A percentile compares a stretch with the other conserved stretches of the same genome.
Evolutionary conservation across 1,140 invertebrate species (phyloP).

Genomic region (Leptopilina clavipes): DNA sequence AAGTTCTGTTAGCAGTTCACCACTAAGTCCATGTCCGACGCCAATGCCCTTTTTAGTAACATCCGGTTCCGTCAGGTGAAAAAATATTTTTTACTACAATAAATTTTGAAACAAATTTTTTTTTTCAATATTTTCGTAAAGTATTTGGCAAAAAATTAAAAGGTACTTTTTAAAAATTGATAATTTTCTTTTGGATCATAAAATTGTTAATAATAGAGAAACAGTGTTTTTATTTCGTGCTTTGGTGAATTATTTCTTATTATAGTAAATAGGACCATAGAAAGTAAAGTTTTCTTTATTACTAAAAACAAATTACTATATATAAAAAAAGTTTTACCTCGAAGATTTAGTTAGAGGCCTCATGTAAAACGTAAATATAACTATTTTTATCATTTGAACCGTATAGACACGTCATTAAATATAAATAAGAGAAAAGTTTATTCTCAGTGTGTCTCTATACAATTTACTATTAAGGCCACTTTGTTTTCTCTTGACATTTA

Average conservation of each 20-base stretch:
- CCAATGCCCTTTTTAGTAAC: constrained; percentile 83
- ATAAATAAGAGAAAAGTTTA: neutral
- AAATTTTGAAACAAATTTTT: too few species aligned
- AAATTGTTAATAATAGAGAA: too few species aligned
- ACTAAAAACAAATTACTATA: neutral
- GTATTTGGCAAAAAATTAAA: too few species aligned
- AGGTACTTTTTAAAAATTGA: too few species aligned
- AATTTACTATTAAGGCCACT: neutral
- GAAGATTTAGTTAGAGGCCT: neutral
- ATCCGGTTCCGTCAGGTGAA: constrained; percentile 81
- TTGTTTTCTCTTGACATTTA: constrained; percentile 13
- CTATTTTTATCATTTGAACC: neutral
- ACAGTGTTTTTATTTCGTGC: neutral
- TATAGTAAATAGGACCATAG: neutral
- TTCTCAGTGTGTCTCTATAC: neutral
- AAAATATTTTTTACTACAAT: constrained; percentile 30
- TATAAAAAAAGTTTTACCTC: neutral
- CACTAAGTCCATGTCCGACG: constrained; percentile 81
- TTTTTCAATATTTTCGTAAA: too few species aligned
- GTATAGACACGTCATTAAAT: neutral
- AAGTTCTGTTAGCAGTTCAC: constrained; percentile 78
- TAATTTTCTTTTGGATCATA: too few species aligned
- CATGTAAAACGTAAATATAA: neutral
- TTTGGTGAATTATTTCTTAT: neutral
- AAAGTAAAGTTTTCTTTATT: neutral